Percentiles rank a stretch among this genome's conserved stretches.
Conservation (phyloP, 2,888 invertebrate genomes). For the Cotesia congregata region DNA sequence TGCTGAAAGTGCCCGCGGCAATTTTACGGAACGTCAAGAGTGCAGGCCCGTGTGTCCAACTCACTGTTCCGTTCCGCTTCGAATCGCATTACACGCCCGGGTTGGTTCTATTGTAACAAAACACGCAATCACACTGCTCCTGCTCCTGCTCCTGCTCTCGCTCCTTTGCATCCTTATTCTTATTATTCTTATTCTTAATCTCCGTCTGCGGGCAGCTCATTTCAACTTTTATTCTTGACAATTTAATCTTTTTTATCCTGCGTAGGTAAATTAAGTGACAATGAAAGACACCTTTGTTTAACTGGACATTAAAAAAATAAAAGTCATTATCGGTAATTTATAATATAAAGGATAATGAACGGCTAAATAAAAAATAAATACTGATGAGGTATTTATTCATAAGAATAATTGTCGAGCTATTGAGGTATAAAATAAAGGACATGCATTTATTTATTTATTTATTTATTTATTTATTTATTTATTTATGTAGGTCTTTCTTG, state of each 20-base stretch:
- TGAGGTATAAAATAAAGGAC: background rate
- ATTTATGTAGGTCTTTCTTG: background rate
- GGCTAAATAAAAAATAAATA: too few species aligned
- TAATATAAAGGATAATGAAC: too few species aligned
- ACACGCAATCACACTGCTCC: slow-evolving; percentile 31
- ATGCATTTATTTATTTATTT: background rate
- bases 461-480: background rate
- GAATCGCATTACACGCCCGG: slow-evolving; percentile 38
- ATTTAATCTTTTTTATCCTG: slow-evolving; percentile 28
- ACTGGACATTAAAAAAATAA: slow-evolving; percentile 4
- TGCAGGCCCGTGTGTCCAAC: slow-evolving; percentile 33
- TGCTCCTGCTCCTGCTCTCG: background rate
- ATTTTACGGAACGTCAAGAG: slow-evolving; percentile 39
- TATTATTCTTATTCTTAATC: too few species aligned
- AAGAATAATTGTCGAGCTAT: too few species aligned
- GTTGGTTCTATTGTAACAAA: slow-evolving; percentile 36
- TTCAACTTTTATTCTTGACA: slow-evolving; percentile 17
- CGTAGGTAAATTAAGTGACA: slow-evolving; percentile 23
- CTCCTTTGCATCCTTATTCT: background rate
- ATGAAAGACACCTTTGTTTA: slow-evolving; percentile 8
- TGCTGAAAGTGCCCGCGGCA: slow-evolving; percentile 35
- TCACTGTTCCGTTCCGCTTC: slow-evolving; percentile 37
- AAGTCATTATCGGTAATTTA: too few species aligned
- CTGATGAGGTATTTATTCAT: too few species aligned
- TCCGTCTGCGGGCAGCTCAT: background rate